phyloP scores from a whole-genome alignment of 2,797 vertebrate genomes.

The Phataginus tricuspis region DNA sequence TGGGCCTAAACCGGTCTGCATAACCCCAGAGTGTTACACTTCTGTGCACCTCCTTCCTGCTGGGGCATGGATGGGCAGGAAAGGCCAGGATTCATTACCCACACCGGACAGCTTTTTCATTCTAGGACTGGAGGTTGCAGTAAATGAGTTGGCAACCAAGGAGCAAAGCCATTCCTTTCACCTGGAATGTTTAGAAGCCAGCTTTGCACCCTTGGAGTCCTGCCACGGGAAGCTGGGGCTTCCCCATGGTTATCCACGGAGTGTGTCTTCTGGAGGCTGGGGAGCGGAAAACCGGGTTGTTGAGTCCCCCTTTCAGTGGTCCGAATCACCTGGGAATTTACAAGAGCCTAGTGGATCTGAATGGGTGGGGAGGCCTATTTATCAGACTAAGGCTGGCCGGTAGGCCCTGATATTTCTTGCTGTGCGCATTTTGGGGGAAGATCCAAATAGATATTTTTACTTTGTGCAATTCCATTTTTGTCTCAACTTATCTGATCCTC shows the following conservation, averaged over 20 bases:
- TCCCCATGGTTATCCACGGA: rapidly evolving
- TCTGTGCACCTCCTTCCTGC: neutral
- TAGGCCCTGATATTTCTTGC: neutral
- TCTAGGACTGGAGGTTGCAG: neutral
- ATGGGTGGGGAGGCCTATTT: rapidly evolving
- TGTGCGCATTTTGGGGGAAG: neutral
- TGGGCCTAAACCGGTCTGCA: rapidly evolving
- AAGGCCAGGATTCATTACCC: neutral
- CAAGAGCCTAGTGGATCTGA: neutral
- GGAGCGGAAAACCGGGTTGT: neutral
- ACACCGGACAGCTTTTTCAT: neutral
- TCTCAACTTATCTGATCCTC: constrained; percentile 79
- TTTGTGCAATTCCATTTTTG: constrained; percentile 68
- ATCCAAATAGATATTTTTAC: constrained; percentile 67
- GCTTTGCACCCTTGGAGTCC: rapidly evolving
- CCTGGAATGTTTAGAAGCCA: rapidly evolving
- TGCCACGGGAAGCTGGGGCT: neutral
- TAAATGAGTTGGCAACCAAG: neutral
- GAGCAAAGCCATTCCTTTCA: rapidly evolving
- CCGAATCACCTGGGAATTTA: neutral
- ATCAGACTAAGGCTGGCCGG: neutral
- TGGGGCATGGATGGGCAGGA: rapidly evolving
- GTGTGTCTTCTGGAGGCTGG: neutral
- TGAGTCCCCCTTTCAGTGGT: neutral
- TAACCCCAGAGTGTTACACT: rapidly evolving